Conservation (phyloP, 1,140 invertebrate species). For the Cotesia typhae region DNA sequence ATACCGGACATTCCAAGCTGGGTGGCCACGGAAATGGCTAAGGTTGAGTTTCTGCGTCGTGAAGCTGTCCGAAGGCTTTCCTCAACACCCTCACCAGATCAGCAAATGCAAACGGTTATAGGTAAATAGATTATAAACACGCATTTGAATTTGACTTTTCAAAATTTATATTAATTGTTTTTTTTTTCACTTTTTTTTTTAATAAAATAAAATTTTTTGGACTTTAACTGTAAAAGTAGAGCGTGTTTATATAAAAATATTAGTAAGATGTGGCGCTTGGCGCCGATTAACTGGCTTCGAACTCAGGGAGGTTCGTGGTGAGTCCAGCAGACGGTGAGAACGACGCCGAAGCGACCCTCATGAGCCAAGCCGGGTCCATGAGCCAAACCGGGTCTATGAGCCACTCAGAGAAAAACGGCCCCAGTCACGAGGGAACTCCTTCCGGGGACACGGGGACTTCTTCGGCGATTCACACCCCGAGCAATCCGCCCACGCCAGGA, state of each 20-base stretch:
- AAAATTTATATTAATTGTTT: too few species aligned
- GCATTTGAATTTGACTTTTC: too few species aligned
- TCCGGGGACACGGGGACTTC: constrained; percentile 42
- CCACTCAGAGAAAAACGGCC: constrained; percentile 28
- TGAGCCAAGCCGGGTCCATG: neutral
- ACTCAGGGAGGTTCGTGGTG: constrained; percentile 64
- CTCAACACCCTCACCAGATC: constrained; percentile 63
- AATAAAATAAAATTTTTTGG: too few species aligned
- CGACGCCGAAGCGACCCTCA: constrained; percentile 47
- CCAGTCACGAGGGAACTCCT: constrained; percentile 36
- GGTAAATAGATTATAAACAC: constrained; percentile 46
- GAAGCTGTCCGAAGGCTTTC: constrained; percentile 71
- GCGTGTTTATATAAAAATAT: too few species aligned
- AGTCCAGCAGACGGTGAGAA: constrained; percentile 61
- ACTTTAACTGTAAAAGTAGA: too few species aligned
- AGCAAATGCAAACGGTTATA: constrained; percentile 61
- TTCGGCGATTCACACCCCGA: constrained; percentile 49
- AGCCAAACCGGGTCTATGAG: neutral
- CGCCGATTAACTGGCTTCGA: constrained; percentile 32
- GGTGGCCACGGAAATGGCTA: constrained; percentile 89
- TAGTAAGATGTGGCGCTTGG: constrained; percentile 6
- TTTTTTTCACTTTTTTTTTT: too few species aligned
- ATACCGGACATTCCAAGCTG: constrained; percentile 92
- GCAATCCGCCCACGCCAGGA: constrained; percentile 52
- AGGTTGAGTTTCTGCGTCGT: constrained; percentile 81